Conservation (phyloP, 2,113 vertebrate genomes). For the Centropus unirufus region DNA sequence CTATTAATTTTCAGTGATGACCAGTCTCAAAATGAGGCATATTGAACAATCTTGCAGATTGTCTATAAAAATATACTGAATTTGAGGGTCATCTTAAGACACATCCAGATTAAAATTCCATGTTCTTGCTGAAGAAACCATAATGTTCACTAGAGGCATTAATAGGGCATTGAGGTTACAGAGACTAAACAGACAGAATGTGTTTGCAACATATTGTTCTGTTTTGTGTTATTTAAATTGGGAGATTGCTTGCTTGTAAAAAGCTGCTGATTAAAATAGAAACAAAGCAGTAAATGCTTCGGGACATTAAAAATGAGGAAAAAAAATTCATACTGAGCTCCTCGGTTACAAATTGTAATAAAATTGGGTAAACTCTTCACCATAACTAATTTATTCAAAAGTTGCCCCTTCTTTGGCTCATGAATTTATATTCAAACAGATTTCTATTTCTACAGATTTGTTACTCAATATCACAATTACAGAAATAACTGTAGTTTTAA, state of each 20-base stretch:
- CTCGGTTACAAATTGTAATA: slow-evolving; percentile 2
- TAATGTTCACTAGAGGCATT: neutral
- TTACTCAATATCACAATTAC: slow-evolving; percentile 17
- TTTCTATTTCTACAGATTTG: slow-evolving; percentile 11
- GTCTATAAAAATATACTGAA: neutral
- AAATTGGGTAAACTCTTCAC: slow-evolving; percentile 37
- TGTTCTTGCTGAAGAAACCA: neutral
- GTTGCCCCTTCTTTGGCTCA: neutral
- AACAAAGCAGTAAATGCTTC: neutral
- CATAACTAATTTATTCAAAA: slow-evolving; percentile 38
- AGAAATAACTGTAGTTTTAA: neutral
- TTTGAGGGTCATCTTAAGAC: neutral
- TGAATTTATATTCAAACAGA: slow-evolving; percentile 41
- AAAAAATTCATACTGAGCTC: neutral
- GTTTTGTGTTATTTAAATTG: neutral
- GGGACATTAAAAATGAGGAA: slow-evolving; percentile 31
- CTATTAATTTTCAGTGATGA: neutral
- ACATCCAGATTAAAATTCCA: neutral
- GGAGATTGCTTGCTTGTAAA: neutral
- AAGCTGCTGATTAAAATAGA: neutral
- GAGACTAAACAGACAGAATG: neutral
- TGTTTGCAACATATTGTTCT: neutral
- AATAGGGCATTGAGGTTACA: neutral
- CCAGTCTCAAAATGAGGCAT: neutral
- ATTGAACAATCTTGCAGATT: neutral